Conservation (phyloP, 2,113 vertebrate species). For the Petrocephalus zakoni region DNA sequence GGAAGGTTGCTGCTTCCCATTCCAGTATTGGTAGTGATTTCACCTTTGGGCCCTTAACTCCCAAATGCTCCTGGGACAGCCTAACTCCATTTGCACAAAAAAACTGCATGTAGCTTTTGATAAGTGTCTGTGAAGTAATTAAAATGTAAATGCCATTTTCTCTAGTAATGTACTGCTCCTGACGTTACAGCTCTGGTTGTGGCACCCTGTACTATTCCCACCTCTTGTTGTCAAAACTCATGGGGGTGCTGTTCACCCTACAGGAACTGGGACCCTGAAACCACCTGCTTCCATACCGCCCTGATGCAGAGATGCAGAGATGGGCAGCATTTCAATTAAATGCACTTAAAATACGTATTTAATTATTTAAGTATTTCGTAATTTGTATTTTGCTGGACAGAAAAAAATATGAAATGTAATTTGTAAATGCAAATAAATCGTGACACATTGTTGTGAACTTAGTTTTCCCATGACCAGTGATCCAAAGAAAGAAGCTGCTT, state of each 20-base stretch:
- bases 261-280: neutral
- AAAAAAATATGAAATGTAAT: no score
- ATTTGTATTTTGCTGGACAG: no score
- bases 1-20: neutral
- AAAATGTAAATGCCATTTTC: neutral
- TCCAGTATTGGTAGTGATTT: neutral
- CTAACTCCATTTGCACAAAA: neutral
- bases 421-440: no score
- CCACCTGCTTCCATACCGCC: neutral
- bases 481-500: no score
- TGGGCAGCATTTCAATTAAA: no score
- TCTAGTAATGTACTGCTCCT: neutral
- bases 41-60: neutral
- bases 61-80: neutral
- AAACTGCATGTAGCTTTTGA: neutral
- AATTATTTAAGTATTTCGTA: no score
- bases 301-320: neutral
- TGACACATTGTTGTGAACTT: no score
- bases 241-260: neutral
- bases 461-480: no score
- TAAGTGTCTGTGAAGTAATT: neutral
- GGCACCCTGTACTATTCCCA: neutral
- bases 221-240: neutral
- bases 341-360: no score
- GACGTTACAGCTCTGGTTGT: neutral